Percentiles rank a stretch among this genome's conserved stretches.
Conservation (phyloP, 2,888 invertebrate genomes). For the Scaptomyza tumidula region DNA sequence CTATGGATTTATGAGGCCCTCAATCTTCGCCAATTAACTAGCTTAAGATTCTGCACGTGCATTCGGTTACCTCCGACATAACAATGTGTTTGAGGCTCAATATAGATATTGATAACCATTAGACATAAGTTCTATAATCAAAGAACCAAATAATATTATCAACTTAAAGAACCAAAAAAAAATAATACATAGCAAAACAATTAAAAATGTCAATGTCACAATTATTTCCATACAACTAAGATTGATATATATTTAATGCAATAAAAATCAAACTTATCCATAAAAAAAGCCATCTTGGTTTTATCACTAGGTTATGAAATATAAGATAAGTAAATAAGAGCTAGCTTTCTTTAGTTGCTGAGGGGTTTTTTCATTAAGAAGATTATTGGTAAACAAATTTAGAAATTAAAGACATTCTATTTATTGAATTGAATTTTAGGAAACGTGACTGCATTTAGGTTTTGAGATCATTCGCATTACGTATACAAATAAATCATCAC, state of each 20-base stretch:
- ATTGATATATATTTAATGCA: conserved; percentile 56
- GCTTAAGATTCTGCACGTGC: conserved; percentile 23
- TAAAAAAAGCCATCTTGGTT: conserved; percentile 14
- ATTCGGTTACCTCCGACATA: conserved; percentile 33
- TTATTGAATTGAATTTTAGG: too few relatives aligned
- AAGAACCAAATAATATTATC: conserved; percentile 52
- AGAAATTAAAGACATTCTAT: too few relatives aligned
- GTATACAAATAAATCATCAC: conserved; percentile 10
- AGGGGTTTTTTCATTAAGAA: too few relatives aligned
- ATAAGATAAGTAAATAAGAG: too few relatives aligned
- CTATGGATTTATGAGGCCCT: conserved; percentile 9
- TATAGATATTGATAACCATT: conserved; percentile 37
- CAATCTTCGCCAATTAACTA: conserved; percentile 4
- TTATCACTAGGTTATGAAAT: too few relatives aligned
- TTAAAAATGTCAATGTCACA: conserved; percentile 37
- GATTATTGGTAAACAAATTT: too few relatives aligned
- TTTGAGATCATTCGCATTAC: conserved; percentile 8
- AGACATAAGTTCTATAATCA: conserved; percentile 43
- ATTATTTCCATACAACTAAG: conserved; percentile 62
- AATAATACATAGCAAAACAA: conserved; percentile 27
- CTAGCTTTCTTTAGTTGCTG: too few relatives aligned
- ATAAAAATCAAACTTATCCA: conserved; percentile 65
- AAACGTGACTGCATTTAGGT: conserved; percentile 13
- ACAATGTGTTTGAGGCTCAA: conserved; percentile 37
- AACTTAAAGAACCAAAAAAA: conserved; percentile 24